Base-by-base conservation (phyloP, 2,113 vertebrate genomes). In the Amphiprion percula region DNA sequence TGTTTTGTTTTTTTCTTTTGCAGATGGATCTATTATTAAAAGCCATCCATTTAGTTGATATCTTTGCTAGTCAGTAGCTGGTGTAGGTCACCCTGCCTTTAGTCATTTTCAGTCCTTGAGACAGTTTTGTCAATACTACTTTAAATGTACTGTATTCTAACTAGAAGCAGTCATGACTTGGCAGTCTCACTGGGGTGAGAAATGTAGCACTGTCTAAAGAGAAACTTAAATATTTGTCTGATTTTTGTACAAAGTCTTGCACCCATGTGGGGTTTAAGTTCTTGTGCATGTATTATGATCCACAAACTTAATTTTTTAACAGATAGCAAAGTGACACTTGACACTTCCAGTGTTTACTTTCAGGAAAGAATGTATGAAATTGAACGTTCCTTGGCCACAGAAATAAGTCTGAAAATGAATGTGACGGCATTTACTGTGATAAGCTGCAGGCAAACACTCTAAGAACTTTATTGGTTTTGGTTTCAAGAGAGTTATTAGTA, bases 121-220 rank as follows among this genome's bases (percentile, higher is more conserved):
- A 74, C 50, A 49, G 15, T 65, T 73, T 50, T 41, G 50, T 79
- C 74, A 62, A 76, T 81, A 58, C 49, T 66, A 7, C 16, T 2
- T 44, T 46, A 68, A 75, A 71, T 47, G 58, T 16, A 14, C 33
- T 26, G 1, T 66, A 16, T 21, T 59, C 10, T 6, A 41, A 23
- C n/a, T 37, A 23, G 24, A 65, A 21, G 17, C 58, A 14, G 19
- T 4, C 17, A 65, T 41, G 0, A 47, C 16, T 37, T 24, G 10
- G n/a, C n/a, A 15, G 52, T 37, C 7, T 52, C 47, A 61, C 9
- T 5, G 3, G 11, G 21, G 21, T 55, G 47, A 61, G 53, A 56
- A 52, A 47, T 68, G 33, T 39, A 23, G 1, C 49, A 16, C 17
- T 28, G 8, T 24, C 24, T 39, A 53, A 17, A 58, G 58, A 53